Conservation (phyloP, 1,140 invertebrate species). For the Drosophila virilis region DNA sequence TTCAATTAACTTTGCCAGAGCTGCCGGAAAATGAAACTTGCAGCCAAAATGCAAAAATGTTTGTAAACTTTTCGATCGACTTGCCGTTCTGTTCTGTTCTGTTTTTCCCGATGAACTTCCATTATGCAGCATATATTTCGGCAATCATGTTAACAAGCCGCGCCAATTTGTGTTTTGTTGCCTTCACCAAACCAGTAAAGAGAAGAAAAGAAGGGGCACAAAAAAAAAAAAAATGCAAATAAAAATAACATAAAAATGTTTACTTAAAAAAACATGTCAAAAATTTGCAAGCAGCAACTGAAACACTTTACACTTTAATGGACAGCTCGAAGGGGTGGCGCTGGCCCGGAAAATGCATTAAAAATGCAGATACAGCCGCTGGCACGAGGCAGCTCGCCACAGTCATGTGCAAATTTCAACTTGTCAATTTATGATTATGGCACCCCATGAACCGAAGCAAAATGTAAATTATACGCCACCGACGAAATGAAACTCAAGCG, state of each 20-base stretch:
- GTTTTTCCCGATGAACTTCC: constrained; percentile 68
- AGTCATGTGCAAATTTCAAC: constrained; percentile 78
- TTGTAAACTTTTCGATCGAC: constrained; percentile 61
- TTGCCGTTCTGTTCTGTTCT: constrained; percentile 22
- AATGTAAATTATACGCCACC: constrained; percentile 80
- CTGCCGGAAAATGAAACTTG: constrained; percentile 50
- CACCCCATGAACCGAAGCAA: constrained; percentile 76
- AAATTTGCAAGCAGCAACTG: constrained; percentile 54
- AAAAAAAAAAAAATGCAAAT: neutral
- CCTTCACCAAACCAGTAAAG: constrained; percentile 22
- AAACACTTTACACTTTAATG: constrained; percentile 75
- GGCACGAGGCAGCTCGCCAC: constrained; percentile 16
- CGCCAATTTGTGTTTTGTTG: constrained; percentile 67
- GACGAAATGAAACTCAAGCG: constrained; percentile 72
- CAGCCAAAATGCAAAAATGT: constrained; percentile 62
- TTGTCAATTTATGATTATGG: constrained; percentile 83
- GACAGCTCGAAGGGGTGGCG: constrained; percentile 11
- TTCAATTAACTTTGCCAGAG: constrained; percentile 70
- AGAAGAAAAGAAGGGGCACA: constrained; percentile 2
- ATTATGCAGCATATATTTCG: constrained; percentile 78
- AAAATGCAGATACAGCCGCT: constrained; percentile 74
- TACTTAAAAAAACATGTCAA: constrained; percentile 44
- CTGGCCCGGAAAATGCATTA: constrained; percentile 60
- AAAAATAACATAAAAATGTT: constrained; percentile 4
- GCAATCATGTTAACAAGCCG: constrained; percentile 76